Base-by-base conservation (phyloP, 2,797 vertebrate genomes). In the Cuniculus paca region DNA sequence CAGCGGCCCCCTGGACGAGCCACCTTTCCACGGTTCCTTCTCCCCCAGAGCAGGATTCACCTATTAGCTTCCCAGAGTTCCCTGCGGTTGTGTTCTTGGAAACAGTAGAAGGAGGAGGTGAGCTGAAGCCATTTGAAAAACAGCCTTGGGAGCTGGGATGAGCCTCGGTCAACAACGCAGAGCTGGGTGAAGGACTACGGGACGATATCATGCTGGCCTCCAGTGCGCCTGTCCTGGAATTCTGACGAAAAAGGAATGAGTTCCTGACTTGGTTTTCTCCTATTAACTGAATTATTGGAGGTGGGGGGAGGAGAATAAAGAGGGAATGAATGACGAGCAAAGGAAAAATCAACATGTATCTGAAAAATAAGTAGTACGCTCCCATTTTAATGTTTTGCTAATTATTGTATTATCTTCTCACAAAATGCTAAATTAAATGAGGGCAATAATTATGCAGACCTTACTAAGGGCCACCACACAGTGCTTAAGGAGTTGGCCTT, bases 361-460 rank as follows among this genome's bases (percentile, higher is more conserved):
- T 84, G 84, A 92, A 13, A 78, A 92, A 48, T 72, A 78, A 88
- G 34, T 45, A n/a, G 24, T 54, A 24, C n/a, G 39, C 81, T 96
- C 77, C 39, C 45, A 68, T n/a, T 28, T 63, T n/a, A 61, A 87
- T 16, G 70, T 39, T 54, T 78, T 17, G 77, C 50, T 34, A 39
- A 61, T 61, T 42, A 45, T 20, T 83, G 94, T 68, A 61, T 39
- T 70, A 10, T 48, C 48, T n/a, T 80, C 60, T 56, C 61, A 87
- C 36, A 70, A 79, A 78, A 87, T 45, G 48, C 24, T 68, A 58
- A 63, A 6, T 26, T n/a, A 93, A 84, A 54, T 11, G 63, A 89
- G 42, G 34, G 17, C 22, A 60, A 50, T 16, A 11, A 75, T 11
- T 50, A 45, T 5, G 11, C 24, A 45, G 34, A 34, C 48, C 52